phyloP scores from a whole-genome alignment of 1,140 invertebrate species.

The Magallana gigas region DNA sequence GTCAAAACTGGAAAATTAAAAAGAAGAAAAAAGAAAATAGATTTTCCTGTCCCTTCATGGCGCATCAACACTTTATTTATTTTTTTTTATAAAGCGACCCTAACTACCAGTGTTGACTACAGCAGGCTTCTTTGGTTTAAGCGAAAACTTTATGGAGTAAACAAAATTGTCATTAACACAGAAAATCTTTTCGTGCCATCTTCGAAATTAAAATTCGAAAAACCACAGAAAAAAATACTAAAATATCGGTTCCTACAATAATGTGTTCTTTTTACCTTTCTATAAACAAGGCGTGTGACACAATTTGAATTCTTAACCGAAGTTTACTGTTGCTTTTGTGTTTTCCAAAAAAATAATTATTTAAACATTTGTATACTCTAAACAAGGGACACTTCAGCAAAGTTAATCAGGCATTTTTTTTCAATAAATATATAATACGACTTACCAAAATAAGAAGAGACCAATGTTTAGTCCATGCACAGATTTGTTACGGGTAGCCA shows the following conservation, averaged over 20 bases:
- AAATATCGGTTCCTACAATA: too few species aligned
- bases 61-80: neutral
- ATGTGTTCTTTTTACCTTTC: too few species aligned
- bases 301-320: too few species aligned
- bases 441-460: neutral
- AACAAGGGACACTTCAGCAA: too few species aligned
- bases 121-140: neutral
- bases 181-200: too few species aligned
- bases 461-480: neutral
- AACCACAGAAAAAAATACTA: too few species aligned
- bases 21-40: conserved; percentile 26
- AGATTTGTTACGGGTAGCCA: conserved; percentile 8
- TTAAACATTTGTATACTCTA: too few species aligned
- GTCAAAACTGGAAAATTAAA: conserved; percentile 23
- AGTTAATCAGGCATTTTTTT: too few species aligned
- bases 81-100: neutral
- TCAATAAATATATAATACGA: neutral
- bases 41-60: neutral
- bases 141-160: neutral
- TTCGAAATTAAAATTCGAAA: too few species aligned
- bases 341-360: too few species aligned
- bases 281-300: too few species aligned
- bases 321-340: too few species aligned
- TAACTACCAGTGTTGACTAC: neutral
- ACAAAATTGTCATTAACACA: neutral